Conservation (phyloP, 2,113 vertebrate species). For the Sciurus niger region DNA sequence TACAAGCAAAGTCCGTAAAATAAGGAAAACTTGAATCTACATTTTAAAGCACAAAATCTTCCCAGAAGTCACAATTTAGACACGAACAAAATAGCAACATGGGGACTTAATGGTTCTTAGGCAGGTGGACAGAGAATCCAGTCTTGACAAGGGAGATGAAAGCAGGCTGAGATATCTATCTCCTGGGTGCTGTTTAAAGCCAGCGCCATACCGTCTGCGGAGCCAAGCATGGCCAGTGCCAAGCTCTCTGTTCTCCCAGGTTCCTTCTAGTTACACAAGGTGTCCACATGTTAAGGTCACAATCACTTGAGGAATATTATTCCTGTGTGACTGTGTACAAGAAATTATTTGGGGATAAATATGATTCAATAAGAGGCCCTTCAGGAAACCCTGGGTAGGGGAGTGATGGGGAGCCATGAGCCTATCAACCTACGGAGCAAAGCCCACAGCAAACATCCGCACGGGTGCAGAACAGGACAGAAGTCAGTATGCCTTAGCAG, state of each 20-base stretch:
- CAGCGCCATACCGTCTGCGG: neutral
- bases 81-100: neutral
- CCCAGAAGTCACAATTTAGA: neutral
- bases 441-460: neutral
- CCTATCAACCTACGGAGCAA: neutral
- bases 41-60: neutral
- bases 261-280: neutral
- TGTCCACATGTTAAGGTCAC: neutral
- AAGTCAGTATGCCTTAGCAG: neutral
- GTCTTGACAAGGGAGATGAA: neutral
- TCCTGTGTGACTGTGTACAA: neutral
- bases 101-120: neutral
- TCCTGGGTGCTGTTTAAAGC: neutral
- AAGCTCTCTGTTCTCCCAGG: neutral
- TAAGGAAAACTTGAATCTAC: neutral
- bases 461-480: neutral
- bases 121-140: neutral
- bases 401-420: neutral
- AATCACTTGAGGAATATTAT: neutral
- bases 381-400: too few relatives aligned
- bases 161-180: neutral
- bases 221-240: rapidly evolving
- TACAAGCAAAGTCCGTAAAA: neutral
- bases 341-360: neutral
- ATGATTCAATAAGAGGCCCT: neutral